Evolutionary conservation across 92 coral and sea anemone genomes (phyloP), one percentile per base, ranked within the genome.

Genomic region (Blastomussa wellsi): DNA sequence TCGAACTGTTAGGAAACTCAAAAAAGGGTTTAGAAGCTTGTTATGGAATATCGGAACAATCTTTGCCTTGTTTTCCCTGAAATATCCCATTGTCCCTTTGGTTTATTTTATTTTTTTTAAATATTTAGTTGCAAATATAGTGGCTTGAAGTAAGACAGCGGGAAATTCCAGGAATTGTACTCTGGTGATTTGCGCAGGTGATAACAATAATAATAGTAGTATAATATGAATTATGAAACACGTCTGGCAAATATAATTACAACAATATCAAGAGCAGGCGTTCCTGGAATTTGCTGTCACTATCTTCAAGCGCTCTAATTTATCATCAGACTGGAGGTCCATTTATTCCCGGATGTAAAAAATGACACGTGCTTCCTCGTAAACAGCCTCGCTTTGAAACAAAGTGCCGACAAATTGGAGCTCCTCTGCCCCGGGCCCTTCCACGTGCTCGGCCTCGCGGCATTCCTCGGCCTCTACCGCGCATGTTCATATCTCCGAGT

Each of bases 381-480:
- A 96, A 85, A 76, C 99, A 96, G 35, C 99, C 99, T 79, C 99
- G 95, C 32, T 91, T 87, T 68, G 99, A 94, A 80, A 92, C 92
- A 66, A 94, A 96, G 84, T 96, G 99, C 42, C 99, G 98, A 87
- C 99, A 96, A 24, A 91, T 38, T 2, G 97, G 89, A 22, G 88
- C 70, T 84, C 98, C 98, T 76, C 99, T 94, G 57, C 97, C 98
- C 78, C 98, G 86, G 79, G 90, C 95, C 69, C 97, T 92, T 55
- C 95, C 98, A 75, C 94, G 95, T 31, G 81, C 91, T 71, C 98
- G 97, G 33, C 99, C 95, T 24, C 97, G 96, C 55, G 87, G 89
- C 76, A 87, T 86, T 48, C 98, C 98, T 83, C 98, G 88, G 28
- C 93, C 95, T 76, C 95, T 80, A 24, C 95, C 93, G 28, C 90